phyloP scores from a whole-genome alignment of 2,113 vertebrate genomes.

The Prinia subflava region DNA sequence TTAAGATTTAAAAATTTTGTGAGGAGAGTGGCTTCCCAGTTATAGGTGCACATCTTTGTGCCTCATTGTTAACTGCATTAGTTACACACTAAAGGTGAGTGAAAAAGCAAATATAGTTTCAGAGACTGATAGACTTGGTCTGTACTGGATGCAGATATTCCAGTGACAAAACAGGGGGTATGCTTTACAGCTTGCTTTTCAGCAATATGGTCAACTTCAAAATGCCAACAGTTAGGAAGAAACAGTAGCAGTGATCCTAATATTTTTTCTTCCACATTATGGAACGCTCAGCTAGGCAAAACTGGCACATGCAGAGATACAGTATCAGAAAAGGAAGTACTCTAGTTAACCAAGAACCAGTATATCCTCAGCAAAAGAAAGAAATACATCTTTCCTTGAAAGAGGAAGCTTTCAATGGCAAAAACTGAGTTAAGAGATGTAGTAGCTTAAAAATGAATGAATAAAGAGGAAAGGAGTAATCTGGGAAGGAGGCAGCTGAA shows the following conservation, averaged over 20 bases:
- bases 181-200: background rate
- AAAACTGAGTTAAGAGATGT: background rate
- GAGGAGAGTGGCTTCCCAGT: background rate
- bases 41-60: background rate
- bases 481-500: background rate
- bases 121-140: background rate
- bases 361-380: background rate
- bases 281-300: background rate
- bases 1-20: background rate
- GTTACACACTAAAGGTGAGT: background rate
- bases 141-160: background rate
- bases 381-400: background rate
- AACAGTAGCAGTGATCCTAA: background rate
- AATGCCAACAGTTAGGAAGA: background rate
- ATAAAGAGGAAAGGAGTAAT: background rate
- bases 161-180: background rate
- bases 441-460: background rate
- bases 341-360: background rate
- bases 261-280: background rate
- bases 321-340: background rate
- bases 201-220: background rate
- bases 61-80: background rate
- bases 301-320: background rate
- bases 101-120: background rate
- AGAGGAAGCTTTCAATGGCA: background rate